Percentiles rank a stretch among this genome's conserved stretches.
These are phyloP conservation scores for Danio rerio DNA, from an alignment of 2,113 vertebrate species.

Conservation along the genomic window GRCz12tu NC_133186.1:33780501-33781000, in stretches of 20 bases:
- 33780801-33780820: neutral
- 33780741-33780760: neutral
- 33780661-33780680: neutral
- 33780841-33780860: neutral
- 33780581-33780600: neutral
- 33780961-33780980: neutral
- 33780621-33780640: neutral
- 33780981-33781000: too few relatives aligned
- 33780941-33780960: neutral
- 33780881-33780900: neutral
- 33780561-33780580: neutral
- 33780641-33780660: conserved; percentile 32
- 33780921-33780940: neutral
- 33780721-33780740: conserved; percentile 7
- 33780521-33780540: neutral
- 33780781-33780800: conserved; percentile 4
- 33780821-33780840: neutral
- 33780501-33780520: neutral
- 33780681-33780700: conserved; percentile 4
- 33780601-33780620: neutral
- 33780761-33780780: neutral
- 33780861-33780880: neutral
- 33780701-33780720: neutral
- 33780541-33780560: neutral
- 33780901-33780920: neutral